Evolutionary conservation across 2,888 invertebrate genomes (phyloP).

Genomic region (Drosophila koepferae): DNA sequence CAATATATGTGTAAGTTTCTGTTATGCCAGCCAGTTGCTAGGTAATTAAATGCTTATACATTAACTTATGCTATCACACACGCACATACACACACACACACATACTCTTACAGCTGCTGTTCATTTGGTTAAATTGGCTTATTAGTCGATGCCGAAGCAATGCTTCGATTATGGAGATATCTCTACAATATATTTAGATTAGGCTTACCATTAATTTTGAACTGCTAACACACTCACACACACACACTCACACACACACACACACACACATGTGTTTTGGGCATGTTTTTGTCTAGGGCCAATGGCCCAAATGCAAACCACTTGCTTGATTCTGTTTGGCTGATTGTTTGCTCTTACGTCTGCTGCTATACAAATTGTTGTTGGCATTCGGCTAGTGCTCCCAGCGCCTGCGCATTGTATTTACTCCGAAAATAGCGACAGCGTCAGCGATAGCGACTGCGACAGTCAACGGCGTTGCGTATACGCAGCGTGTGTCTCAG

Average conservation of each 20-base stretch:
- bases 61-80: slow-evolving; percentile 54
- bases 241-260: not conserved
- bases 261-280: slow-evolving; percentile 11
- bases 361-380: not conserved
- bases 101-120: slow-evolving; percentile 14
- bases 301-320: slow-evolving; percentile 69
- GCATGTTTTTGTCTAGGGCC: slow-evolving; percentile 48
- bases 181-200: slow-evolving; percentile 22
- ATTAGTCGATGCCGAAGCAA: slow-evolving; percentile 13
- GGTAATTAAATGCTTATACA: slow-evolving; percentile 51
- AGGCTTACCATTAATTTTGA: slow-evolving; percentile 23
- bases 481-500: slow-evolving; percentile 72
- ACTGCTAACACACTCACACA: slow-evolving; percentile 15
- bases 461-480: slow-evolving; percentile 63
- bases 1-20: slow-evolving; percentile 48
- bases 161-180: slow-evolving; percentile 38
- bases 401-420: slow-evolving; percentile 61
- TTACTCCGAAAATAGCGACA: slow-evolving; percentile 69
- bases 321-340: slow-evolving; percentile 75
- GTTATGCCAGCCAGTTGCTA: slow-evolving; percentile 48
- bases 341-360: slow-evolving; percentile 26
- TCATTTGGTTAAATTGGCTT: slow-evolving; percentile 41
- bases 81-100: slow-evolving; percentile 2
- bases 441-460: not conserved
- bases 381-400: slow-evolving; percentile 23